phyloP scores from a whole-genome alignment of 2,113 vertebrate species.

The Dicerorhinus sumatrensis region DNA sequence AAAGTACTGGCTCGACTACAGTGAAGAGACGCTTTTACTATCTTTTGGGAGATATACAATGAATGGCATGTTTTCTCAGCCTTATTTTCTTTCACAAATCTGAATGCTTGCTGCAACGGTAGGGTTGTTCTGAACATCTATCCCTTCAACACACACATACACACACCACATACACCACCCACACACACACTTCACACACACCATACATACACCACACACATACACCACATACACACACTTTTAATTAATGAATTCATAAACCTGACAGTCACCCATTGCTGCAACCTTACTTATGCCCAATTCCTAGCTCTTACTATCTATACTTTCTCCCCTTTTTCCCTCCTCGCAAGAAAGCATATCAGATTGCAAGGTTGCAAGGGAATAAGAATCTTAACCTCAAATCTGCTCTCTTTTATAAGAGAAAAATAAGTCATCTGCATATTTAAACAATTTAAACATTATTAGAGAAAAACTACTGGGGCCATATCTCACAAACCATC shows the following conservation, averaged over 20 bases:
- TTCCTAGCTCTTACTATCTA: background rate
- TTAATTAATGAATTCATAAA: background rate
- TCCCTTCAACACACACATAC: background rate
- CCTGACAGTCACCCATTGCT: background rate
- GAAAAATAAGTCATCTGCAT: constrained; percentile 24
- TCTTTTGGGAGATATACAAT: background rate
- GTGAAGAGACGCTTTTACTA: background rate
- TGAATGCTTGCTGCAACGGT: background rate
- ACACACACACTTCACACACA: background rate
- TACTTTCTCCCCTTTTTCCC: background rate
- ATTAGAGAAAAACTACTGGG: constrained; percentile 18
- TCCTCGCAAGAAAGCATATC: background rate
- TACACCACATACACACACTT: background rate
- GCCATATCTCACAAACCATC: background rate
- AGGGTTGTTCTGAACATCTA: background rate
- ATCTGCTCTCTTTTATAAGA: background rate
- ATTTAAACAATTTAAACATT: constrained; percentile 35
- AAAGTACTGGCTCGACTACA: background rate
- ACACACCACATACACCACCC: background rate
- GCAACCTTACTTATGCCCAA: background rate
- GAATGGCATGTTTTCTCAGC: background rate
- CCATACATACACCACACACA: background rate
- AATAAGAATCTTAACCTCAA: constrained; percentile 10
- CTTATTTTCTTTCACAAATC: background rate
- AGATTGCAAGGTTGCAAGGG: background rate